Conservation (phyloP, 2,797 vertebrate species). For the Cetoscarus ocellatus region DNA sequence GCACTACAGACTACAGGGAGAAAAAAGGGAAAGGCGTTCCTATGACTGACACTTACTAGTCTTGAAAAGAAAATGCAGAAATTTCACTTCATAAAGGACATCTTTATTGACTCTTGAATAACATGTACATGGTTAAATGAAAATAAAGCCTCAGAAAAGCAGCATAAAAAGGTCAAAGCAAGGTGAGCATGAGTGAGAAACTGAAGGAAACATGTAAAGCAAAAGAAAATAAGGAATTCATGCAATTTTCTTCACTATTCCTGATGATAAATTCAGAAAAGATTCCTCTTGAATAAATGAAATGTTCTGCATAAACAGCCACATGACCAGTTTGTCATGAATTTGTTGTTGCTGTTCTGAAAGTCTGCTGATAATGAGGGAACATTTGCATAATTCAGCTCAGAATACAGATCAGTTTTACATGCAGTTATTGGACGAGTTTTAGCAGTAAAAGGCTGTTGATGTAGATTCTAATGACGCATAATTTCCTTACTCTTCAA, state of each 20-base stretch:
- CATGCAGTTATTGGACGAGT: not conserved
- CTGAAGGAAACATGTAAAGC: conserved; percentile 11
- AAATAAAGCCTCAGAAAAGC: conserved; percentile 72
- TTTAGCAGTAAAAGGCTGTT: too few relatives aligned
- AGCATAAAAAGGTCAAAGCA: conserved; percentile 70
- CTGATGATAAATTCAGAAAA: conserved; percentile 16
- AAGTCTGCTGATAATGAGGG: conserved; percentile 14
- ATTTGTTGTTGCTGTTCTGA: conserved; percentile 11
- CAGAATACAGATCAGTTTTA: conserved; percentile 25
- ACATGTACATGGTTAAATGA: conserved; percentile 84
- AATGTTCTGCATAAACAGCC: conserved; percentile 23
- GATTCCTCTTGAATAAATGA: conserved; percentile 4
- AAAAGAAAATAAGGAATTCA: conserved; percentile 17
- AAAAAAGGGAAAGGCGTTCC: conserved; percentile 8
- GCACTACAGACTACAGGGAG: conserved; percentile 28
- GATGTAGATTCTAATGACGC: conserved; percentile 1
- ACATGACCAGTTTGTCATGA: conserved; percentile 5
- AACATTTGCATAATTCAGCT: conserved; percentile 11
- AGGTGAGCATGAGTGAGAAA: conserved; percentile 38
- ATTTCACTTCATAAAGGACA: conserved; percentile 85
- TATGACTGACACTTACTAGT: conserved; percentile 27
- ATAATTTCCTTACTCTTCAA: not conserved
- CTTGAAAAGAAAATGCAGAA: conserved; percentile 68
- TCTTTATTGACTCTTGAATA: conserved; percentile 93
- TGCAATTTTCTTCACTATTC: conserved; percentile 11